Evolutionary conservation across 2,113 vertebrate genomes (phyloP).

Genomic region (Tachuris rubrigastra): DNA sequence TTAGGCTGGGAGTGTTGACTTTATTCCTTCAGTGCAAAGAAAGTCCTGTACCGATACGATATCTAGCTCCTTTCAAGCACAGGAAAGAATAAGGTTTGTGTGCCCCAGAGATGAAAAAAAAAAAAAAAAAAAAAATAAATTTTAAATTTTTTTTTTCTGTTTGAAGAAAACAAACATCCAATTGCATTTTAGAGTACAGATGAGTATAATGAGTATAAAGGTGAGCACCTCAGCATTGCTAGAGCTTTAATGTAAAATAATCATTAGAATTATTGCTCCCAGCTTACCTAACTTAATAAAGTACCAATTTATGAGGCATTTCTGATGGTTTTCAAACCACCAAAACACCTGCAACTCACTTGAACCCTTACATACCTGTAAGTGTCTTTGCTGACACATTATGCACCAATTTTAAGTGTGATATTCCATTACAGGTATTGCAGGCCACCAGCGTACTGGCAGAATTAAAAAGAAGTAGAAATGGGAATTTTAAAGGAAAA

Average conservation of each 20-base stretch:
- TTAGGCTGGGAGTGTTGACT: neutral
- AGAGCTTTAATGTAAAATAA: neutral
- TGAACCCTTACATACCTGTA: neutral
- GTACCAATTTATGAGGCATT: neutral
- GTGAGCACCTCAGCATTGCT: neutral
- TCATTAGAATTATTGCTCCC: neutral
- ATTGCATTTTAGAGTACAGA: neutral
- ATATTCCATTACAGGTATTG: neutral
- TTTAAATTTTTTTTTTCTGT: neutral
- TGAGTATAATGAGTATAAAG: neutral
- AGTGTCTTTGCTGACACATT: neutral
- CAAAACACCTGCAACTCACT: neutral
- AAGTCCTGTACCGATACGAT: neutral
- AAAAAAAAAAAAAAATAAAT: neutral
- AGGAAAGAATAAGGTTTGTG: neutral
- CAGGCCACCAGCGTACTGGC: neutral
- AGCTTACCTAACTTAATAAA: neutral
- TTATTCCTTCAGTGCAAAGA: neutral
- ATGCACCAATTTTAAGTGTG: neutral
- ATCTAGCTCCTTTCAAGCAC: neutral
- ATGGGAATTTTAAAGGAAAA: neutral
- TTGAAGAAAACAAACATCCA: neutral
- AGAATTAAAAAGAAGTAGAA: neutral
- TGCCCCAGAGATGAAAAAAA: neutral
- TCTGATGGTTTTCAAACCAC: neutral